Evolutionary conservation across 2,113 vertebrate genomes (phyloP).

Genomic region (Phocoena phocoena): DNA sequence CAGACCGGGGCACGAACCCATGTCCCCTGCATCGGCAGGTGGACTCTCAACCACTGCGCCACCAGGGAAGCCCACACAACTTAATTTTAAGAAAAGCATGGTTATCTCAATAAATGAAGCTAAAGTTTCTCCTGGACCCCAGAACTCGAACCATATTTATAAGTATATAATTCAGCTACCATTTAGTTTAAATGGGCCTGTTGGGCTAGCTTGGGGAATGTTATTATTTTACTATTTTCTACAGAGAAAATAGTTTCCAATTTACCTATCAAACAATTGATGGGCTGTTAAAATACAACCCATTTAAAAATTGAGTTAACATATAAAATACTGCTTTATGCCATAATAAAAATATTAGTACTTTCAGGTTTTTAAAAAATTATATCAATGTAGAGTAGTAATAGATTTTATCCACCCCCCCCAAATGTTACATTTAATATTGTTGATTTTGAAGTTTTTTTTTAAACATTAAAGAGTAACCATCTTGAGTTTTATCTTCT

Average conservation of each 20-base stretch:
- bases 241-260: not conserved
- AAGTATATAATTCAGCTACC: not conserved
- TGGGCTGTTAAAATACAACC: not conserved
- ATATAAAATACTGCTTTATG: not conserved
- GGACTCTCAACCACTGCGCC: too few species aligned
- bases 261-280: not conserved
- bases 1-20: too few species aligned
- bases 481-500: not conserved
- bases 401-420: not conserved
- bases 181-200: not conserved
- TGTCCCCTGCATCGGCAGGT: too few species aligned
- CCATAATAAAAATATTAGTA: not conserved
- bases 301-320: not conserved
- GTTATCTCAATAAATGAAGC: not conserved
- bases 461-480: not conserved
- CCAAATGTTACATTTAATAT: not conserved
- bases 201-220: not conserved
- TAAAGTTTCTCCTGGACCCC: not conserved
- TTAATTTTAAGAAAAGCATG: not conserved
- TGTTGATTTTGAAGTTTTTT: not conserved
- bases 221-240: not conserved
- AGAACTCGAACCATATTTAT: not conserved
- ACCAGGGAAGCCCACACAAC: too few species aligned
- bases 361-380: not conserved
- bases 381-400: not conserved